Base-by-base conservation (phyloP, 2,113 vertebrate genomes). In the Mionectes macconnelli region DNA sequence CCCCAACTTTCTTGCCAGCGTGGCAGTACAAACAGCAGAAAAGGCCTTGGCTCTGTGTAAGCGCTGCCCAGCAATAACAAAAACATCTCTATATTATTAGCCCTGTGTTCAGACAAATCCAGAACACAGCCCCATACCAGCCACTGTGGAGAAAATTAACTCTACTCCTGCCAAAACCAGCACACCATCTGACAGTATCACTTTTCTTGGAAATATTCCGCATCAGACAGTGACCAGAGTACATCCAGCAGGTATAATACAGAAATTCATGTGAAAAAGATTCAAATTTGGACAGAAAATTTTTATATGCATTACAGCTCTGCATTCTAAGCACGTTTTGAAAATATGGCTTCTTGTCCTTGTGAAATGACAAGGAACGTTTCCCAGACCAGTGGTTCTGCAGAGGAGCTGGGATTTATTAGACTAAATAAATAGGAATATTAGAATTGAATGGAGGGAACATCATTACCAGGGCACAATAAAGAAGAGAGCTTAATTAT, bases 1-100 rank as follows among this genome's bases (percentile, higher is more conserved):
- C 18, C 50, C 18, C 67, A 44, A 33, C 9, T 30, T 17, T 35
- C 59, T 16, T 10, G 12, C 14, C 59, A 59, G 44, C 2, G 1
- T 1, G 1, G 2, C 60, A 52, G 52, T 2, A 21, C 0, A 1
- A 45, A 89, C 52, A 12, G 12, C 68, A 89, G 44, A 52, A 37
- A 67, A 67, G 33, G 35, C 25, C 12, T 88, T 57, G 42, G 52
- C 19, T 39, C 15, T n/a, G 33, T 45, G 27, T 1, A 45, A 74
- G 28, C 24, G 7, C 59, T 37, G 18, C 14, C 50, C 42, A 73
- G 67, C 22, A 44, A 0, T 10, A 56, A 35, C 42, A 50, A 10
- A 69, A 57, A 16, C 18, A 13, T 66, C 17, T 57, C 59, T 37
- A 0, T 37, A 0, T 33, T 33, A 81, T 20, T 27, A 73, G 31